phyloP scores from a whole-genome alignment of 2,888 invertebrate genomes.

The Asteroscopus sphinx region DNA sequence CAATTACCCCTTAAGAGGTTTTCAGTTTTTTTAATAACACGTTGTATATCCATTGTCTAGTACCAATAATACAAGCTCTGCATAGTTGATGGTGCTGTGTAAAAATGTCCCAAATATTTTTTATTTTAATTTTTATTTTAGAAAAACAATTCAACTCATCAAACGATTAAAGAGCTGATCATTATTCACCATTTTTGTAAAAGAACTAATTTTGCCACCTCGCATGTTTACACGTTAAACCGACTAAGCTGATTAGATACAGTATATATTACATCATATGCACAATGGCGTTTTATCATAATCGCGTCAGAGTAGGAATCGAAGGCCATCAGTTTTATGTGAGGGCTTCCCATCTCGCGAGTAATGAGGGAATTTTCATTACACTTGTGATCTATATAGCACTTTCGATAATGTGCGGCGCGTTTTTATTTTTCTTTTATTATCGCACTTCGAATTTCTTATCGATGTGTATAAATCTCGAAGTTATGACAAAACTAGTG shows the following conservation, averaged over 20 bases:
- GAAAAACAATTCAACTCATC: neutral
- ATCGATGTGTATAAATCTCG: neutral
- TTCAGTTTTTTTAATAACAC: too few species aligned
- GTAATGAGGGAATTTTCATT: conserved; percentile 41
- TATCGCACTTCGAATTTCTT: neutral
- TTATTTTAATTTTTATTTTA: too few species aligned
- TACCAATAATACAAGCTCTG: too few species aligned
- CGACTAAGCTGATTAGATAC: conserved; percentile 69
- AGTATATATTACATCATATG: conserved; percentile 61
- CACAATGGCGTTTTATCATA: conserved; percentile 30
- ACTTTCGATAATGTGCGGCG: conserved; percentile 9
- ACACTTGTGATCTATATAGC: conserved; percentile 9
- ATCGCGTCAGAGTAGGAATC: conserved; percentile 34
- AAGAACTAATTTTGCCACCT: conserved; percentile 12
- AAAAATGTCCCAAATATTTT: too few species aligned
- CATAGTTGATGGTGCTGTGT: too few species aligned
- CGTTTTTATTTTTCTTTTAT: conserved; percentile 5
- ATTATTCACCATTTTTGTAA: neutral
- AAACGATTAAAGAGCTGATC: neutral
- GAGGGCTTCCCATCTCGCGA: conserved; percentile 34
- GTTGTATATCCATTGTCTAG: too few species aligned
- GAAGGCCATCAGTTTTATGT: conserved; percentile 43
- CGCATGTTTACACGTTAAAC: conserved; percentile 47
- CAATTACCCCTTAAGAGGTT: too few species aligned
- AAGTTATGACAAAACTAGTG: neutral